These are phyloP conservation scores for Acanthoscelides obtectus DNA, from an alignment of 2,888 invertebrate species.

Conservation along the genomic window DNA sequence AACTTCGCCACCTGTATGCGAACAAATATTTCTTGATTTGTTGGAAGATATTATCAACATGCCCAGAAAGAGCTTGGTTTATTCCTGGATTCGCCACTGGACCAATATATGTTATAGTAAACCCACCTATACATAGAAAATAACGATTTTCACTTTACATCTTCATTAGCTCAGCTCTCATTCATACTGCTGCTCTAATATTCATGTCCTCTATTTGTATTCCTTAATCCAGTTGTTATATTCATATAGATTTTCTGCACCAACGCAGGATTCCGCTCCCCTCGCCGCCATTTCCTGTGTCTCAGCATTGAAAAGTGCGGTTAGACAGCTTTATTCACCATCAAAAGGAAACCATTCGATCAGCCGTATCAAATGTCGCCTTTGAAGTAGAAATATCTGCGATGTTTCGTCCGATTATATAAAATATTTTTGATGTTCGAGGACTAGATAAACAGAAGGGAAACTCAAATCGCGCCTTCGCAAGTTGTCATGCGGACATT, in stretches of 20 bases:
- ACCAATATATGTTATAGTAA: too few relatives aligned
- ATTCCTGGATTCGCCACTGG: too few relatives aligned
- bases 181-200: neutral
- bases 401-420: neutral
- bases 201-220: neutral
- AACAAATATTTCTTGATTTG: too few relatives aligned
- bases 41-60: too few relatives aligned
- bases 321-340: neutral
- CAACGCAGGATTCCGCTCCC: neutral
- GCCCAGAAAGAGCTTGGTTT: too few relatives aligned
- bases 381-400: neutral
- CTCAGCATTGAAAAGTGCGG: neutral
- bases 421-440: neutral
- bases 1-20: too few relatives aligned
- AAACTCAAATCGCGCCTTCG: too few relatives aligned
- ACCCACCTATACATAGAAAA: neutral
- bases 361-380: neutral
- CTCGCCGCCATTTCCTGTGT: neutral
- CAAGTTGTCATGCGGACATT: too few relatives aligned
- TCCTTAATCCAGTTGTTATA: neutral
- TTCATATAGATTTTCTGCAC: neutral
- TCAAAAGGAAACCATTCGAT: neutral
- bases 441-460: too few relatives aligned
- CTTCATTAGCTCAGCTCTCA: neutral
- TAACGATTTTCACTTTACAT: neutral